These are phyloP conservation scores for Propithecus perrieri DNA, from an alignment of 2,797 vertebrate species.

Conservation along the genomic window DNA sequence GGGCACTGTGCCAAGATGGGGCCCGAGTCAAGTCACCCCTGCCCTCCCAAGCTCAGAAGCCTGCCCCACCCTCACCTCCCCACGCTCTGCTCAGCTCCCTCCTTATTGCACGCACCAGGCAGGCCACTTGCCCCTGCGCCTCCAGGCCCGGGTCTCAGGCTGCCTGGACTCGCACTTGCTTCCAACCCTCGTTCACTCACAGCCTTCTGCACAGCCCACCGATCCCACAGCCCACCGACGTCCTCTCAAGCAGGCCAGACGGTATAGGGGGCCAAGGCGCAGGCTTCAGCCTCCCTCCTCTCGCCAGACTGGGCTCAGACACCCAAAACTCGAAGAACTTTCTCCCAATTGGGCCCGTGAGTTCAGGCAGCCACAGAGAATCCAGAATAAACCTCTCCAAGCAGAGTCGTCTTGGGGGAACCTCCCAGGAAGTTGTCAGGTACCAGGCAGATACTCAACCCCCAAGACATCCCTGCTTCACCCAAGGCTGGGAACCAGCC, in stretches of 20 bases:
- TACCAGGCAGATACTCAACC: neutral
- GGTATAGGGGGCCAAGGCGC: neutral
- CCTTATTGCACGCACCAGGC: rapidly evolving
- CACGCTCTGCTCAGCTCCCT: neutral
- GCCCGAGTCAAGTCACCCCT: too few species aligned
- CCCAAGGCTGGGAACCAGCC: neutral
- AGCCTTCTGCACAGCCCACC: neutral
- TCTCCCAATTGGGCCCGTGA: neutral
- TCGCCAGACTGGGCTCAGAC: neutral
- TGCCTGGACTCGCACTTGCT: neutral
- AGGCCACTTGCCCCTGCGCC: neutral
- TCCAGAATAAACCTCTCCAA: neutral
- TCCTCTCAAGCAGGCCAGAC: neutral
- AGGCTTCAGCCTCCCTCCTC: neutral
- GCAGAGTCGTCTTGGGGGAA: neutral
- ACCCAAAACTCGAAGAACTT: neutral
- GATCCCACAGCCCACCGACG: neutral
- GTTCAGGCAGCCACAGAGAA: neutral
- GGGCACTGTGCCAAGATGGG: neutral
- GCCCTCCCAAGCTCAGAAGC: neutral
- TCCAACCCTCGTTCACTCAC: neutral
- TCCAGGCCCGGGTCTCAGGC: neutral
- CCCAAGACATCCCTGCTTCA: neutral
- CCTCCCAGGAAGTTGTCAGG: neutral
- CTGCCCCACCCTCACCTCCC: neutral